Percentiles rank a stretch among this genome's conserved stretches.
Conservation (phyloP, 2,888 invertebrate genomes). For the Rhodophaea formosa region DNA sequence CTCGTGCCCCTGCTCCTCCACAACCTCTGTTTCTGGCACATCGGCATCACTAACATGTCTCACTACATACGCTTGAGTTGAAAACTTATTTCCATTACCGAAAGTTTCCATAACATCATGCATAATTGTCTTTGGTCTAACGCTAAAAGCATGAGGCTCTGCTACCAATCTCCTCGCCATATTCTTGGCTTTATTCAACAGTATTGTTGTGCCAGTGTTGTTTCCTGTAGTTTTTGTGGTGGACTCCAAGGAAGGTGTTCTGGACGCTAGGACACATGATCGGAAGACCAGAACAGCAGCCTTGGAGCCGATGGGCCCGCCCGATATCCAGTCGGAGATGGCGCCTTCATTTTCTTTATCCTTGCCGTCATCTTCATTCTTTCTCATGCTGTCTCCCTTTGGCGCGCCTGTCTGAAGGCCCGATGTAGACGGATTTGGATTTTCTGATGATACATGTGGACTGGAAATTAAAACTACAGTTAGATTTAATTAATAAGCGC, state of each 20-base stretch:
- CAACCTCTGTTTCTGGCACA: constrained; percentile 45
- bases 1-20: constrained; percentile 65
- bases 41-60: constrained; percentile 64
- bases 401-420: constrained; percentile 56
- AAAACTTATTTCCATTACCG: constrained; percentile 54
- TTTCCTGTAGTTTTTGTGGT: constrained; percentile 65
- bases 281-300: constrained; percentile 85
- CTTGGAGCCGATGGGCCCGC: constrained; percentile 82
- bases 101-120: constrained; percentile 77
- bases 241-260: constrained; percentile 70
- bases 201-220: constrained; percentile 67
- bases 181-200: constrained; percentile 71
- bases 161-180: constrained; percentile 70
- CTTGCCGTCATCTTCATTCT: constrained; percentile 58
- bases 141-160: constrained; percentile 64
- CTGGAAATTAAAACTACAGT: constrained; percentile 43
- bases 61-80: constrained; percentile 62
- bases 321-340: constrained; percentile 78
- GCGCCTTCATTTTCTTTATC: constrained; percentile 59
- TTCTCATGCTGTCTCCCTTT: constrained; percentile 65
- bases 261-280: constrained; percentile 82
- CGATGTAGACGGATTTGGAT: constrained; percentile 70
- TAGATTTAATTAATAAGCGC: not conserved
- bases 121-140: constrained; percentile 72
- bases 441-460: constrained; percentile 77